Conservation (phyloP, 1,140 invertebrate genomes). For the Sweltsa coloradensis region DNA sequence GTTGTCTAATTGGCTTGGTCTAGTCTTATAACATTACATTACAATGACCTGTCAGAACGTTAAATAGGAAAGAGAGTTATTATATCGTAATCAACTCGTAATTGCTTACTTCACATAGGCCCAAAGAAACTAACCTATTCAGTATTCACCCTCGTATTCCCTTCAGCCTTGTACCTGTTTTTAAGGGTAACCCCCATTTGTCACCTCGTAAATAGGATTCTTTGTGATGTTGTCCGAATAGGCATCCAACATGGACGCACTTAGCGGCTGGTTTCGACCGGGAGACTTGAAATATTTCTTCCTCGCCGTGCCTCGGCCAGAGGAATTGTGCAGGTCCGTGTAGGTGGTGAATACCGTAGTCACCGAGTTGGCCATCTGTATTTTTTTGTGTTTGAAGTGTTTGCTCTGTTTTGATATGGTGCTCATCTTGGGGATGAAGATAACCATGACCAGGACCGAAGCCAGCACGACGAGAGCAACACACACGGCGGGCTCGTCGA, state of each 20-base stretch:
- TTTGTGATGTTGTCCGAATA: slow-evolving; percentile 18
- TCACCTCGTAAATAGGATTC: slow-evolving; percentile 21
- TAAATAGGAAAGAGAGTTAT: too few species aligned
- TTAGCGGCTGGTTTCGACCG: slow-evolving; percentile 17
- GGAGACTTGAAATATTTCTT: slow-evolving; percentile 11
- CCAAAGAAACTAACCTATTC: too few species aligned
- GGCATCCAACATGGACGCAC: slow-evolving; percentile 18
- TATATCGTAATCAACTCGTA: too few species aligned
- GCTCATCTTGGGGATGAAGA: slow-evolving; percentile 27
- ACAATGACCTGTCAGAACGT: too few species aligned
- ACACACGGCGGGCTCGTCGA: slow-evolving; percentile 23
- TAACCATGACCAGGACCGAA: slow-evolving; percentile 22
- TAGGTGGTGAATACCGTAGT: slow-evolving; percentile 22
- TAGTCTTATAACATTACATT: too few species aligned
- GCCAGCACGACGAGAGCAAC: slow-evolving; percentile 23
- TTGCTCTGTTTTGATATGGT: slow-evolving; percentile 23
- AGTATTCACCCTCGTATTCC: too few species aligned
- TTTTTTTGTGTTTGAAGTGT: slow-evolving; percentile 17
- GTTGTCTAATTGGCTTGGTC: too few species aligned
- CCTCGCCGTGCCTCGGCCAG: slow-evolving; percentile 10
- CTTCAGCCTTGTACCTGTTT: neutral
- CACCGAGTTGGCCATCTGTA: slow-evolving; percentile 17
- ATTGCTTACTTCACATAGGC: too few species aligned
- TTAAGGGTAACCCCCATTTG: slow-evolving; percentile 20
- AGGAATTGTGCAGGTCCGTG: slow-evolving; percentile 6